Evolutionary conservation across 2,797 vertebrate genomes (phyloP), one percentile per base, ranked within the genome.

Genomic region (Scolopax rusticola): DNA sequence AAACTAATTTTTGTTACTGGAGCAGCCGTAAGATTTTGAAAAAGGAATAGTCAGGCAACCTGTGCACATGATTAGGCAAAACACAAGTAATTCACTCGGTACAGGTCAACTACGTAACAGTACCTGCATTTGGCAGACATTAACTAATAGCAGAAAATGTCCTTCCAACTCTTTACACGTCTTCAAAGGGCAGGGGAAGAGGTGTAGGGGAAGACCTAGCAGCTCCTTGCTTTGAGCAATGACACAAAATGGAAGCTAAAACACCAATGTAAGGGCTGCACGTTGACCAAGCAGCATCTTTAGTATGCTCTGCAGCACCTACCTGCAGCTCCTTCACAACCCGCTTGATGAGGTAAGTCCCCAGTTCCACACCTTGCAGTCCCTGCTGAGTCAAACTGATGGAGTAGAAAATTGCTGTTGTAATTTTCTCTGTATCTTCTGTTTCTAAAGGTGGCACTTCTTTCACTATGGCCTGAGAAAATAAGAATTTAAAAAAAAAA

Each of bases 321-420:
- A 99, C 99, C 99, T 99, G 99, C 65, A 99, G 98, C 95, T 99
- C 99, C 68, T 98, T 98, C 24, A 99, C 99, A 47, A 99, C 99
- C 40, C 97, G 98, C 96, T 99, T 99, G 97, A 99, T 99, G 91
- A 99, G 99, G 97, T 99, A 98, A 74, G 98, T 99, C 21, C 99
- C 99, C 8, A 99, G 98, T 80, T 99, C 99, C 81, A 99, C 99
- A 5, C 99, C 99, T 67, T 99, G 99, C 57, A 99, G 98, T 16
- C 99, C 99, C 19, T 98, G 98, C 96, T 99, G 99, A 33, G 99
- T 99, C 95, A 99, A 98, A 71, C 99, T 99, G 97, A 99, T 99
- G 32, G 99, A 99, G 97, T 99, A 99, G 96, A 99, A 99, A 95
- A 99, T 74, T 36, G 99, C 99, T 0, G 99, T 97, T 6, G 98